Conservation (phyloP, 2,113 vertebrate genomes). For the Psilopogon haemacephalus region DNA sequence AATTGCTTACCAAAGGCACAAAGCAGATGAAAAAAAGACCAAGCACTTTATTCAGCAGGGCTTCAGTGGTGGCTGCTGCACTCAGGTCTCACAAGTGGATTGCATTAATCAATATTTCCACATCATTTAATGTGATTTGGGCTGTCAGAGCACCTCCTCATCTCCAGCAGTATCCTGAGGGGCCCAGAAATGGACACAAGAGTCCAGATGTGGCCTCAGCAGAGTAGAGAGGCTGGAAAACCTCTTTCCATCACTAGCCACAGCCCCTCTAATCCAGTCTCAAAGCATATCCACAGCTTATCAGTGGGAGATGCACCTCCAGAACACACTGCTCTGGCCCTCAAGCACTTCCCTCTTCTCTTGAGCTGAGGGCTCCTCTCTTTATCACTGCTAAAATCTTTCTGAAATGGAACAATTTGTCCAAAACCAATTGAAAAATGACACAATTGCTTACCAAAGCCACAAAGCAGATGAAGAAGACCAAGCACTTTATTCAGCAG, state of each 20-base stretch:
- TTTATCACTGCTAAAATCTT: background rate
- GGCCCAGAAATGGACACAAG: no score
- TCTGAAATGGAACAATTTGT: background rate
- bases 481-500: background rate
- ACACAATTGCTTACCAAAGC: background rate
- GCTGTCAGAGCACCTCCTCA: background rate
- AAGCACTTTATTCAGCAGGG: background rate
- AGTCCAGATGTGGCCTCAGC: no score
- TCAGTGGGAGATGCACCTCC: no score
- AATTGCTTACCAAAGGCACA: background rate
- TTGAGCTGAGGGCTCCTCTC: no score
- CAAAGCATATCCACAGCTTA: no score
- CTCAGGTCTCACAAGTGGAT: background rate
- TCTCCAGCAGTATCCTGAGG: no score
- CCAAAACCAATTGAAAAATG: background rate
- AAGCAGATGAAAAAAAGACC: background rate
- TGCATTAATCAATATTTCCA: background rate
- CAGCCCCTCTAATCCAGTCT: no score
- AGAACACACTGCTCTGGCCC: no score
- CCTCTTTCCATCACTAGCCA: no score
- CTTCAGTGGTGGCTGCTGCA: background rate
- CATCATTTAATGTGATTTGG: background rate
- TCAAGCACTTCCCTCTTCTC: no score
- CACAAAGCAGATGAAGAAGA: background rate
- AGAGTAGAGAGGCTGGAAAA: no score